Evolutionary conservation across 2,888 invertebrate species (phyloP), one percentile per base, ranked within the genome.

Genomic region (Macaria liturata): DNA sequence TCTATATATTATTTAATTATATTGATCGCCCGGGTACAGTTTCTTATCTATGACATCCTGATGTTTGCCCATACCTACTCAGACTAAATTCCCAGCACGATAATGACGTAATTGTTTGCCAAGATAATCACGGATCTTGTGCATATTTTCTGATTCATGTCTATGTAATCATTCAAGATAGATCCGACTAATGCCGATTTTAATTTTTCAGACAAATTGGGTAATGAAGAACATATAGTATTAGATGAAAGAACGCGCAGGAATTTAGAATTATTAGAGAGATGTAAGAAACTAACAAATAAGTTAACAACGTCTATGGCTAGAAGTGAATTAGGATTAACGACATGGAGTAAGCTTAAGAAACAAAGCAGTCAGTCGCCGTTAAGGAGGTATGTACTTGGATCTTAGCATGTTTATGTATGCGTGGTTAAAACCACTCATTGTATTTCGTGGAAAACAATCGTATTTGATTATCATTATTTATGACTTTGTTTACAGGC

Each of bases 301-400:
- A 89, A 87, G 80, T 79, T 95, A 83, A 95, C 96, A 74, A 93
- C 94, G 65, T 96, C 96, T 70, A 97, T 97, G 97, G 96, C 96
- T 63, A 95, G 95, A 81, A 97, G 97, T 60, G 97, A 97, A 85
- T 96, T 96, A 75, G 96, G 96, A 70, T 95, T 96, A 86, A 97
- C 97, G 68, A 97, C 97, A 46, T 97, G 97, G 96, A 96, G 97
- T 87, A 97, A 97, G 83, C 92, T 97, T 76, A 96, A 96, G 88
- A 94, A 95, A 81, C 94, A 95, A 76, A 94, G 93, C 75, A 93
- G 93, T 82, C 94, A 95, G 71, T 92, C 93, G 69, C 94, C 94
- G 69, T 87, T 95, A 74, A 92, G 93, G 76, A 93, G 94, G 94
- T 94, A 87, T 37, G 34, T 37, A 1, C 7, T 6, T 37, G 7